Conservation (phyloP, 2,113 vertebrate genomes). For the Turdus rufiventris region DNA sequence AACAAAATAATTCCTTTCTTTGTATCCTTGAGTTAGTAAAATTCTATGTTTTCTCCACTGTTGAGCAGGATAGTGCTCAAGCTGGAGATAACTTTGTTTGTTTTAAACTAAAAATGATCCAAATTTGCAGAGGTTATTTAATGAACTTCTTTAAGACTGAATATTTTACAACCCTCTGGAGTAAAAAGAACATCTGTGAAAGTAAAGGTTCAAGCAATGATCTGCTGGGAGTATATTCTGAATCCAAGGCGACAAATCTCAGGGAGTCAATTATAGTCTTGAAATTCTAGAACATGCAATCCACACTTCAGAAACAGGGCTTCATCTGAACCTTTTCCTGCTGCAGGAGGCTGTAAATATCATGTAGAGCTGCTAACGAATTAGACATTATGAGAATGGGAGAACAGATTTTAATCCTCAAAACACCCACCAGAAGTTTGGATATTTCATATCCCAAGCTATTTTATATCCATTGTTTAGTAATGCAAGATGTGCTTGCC, state of each 20-base stretch:
- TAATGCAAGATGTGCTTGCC: not conserved
- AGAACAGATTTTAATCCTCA: not conserved
- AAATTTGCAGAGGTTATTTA: not conserved
- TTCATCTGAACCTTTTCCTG: not conserved
- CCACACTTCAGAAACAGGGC: not conserved
- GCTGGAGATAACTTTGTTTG: not conserved
- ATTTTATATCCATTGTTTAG: not conserved
- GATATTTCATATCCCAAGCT: not conserved
- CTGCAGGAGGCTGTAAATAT: not conserved
- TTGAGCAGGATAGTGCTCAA: not conserved
- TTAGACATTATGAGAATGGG: not conserved
- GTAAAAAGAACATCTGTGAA: not conserved
- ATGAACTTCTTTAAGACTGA: not conserved
- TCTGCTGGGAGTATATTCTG: not conserved
- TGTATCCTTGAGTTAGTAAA: not conserved
- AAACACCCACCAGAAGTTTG: not conserved
- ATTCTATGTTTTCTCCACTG: not conserved
- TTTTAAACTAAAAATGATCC: not conserved
- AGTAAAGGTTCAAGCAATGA: not conserved
- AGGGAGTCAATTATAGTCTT: not conserved
- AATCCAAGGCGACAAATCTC: not conserved
- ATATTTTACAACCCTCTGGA: not conserved
- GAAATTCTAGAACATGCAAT: not conserved
- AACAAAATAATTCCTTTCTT: not conserved
- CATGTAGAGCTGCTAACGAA: not conserved